Percentiles rank a stretch among this genome's conserved stretches.
These are phyloP conservation scores for Eupithecia subumbrata DNA, from an alignment of 2,888 invertebrate species.

Conservation along the genomic window DNA sequence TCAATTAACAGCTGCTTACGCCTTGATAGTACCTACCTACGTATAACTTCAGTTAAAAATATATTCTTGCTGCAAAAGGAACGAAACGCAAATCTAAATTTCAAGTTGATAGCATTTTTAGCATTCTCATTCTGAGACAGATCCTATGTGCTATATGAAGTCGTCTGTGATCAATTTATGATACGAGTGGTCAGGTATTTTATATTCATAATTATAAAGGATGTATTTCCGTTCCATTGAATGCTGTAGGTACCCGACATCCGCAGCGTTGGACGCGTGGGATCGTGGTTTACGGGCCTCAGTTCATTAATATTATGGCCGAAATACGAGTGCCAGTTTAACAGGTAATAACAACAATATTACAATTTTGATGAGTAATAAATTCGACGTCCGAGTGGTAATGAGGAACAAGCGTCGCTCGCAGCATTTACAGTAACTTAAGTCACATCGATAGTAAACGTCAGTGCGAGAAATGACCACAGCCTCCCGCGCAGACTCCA, in stretches of 20 bases:
- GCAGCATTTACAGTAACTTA: constrained; percentile 70
- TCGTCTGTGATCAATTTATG: background rate
- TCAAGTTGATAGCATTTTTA: background rate
- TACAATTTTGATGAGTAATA: constrained; percentile 72
- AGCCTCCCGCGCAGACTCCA: constrained; percentile 67
- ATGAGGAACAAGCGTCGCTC: constrained; percentile 68
- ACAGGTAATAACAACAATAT: constrained; percentile 50
- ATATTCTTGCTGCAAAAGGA: background rate
- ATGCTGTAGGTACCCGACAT: constrained; percentile 3
- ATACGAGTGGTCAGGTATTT: background rate
- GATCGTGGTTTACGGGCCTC: constrained; percentile 22
- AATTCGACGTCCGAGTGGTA: constrained; percentile 63
- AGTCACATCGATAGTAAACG: constrained; percentile 75
- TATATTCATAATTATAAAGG: constrained; percentile 10
- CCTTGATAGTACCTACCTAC: background rate
- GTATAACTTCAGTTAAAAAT: background rate
- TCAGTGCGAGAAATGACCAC: constrained; percentile 53
- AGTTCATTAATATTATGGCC: constrained; percentile 39
- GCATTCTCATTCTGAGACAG: background rate
- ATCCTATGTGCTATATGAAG: background rate
- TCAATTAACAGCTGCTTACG: constrained; percentile 20
- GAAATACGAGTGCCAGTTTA: constrained; percentile 35
- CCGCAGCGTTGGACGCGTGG: constrained; percentile 9
- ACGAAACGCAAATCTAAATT: background rate
- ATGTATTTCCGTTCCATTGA: constrained; percentile 13